These are phyloP conservation scores for Allygus modestus DNA, from an alignment of 2,888 invertebrate genomes.

Conservation along the genomic window DNA sequence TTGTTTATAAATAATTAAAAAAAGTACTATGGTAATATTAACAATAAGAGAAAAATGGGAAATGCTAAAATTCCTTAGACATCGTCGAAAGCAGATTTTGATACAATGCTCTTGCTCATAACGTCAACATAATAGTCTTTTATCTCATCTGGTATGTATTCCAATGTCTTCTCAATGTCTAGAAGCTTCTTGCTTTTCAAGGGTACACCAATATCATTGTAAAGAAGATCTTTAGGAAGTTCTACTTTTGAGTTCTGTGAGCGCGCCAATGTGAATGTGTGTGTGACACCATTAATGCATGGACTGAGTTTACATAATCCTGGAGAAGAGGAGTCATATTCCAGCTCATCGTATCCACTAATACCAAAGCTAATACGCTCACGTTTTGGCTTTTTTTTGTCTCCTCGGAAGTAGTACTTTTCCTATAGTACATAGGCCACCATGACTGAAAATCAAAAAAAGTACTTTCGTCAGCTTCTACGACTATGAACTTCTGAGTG, in stretches of 20 bases:
- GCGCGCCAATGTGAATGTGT: conserved; percentile 38
- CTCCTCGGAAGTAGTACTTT: conserved; percentile 57
- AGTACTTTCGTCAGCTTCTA: conserved; percentile 57
- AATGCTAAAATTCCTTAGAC: too few species aligned
- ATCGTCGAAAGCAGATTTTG: too few species aligned
- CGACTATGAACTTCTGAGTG: conserved; percentile 62
- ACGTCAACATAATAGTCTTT: conserved; percentile 43
- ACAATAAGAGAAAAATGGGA: too few species aligned
- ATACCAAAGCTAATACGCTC: conserved; percentile 15
- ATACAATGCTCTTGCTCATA: background rate
- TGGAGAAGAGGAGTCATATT: too few species aligned
- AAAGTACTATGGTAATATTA: too few species aligned
- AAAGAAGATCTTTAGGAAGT: conserved; percentile 6
- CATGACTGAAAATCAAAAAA: conserved; percentile 64
- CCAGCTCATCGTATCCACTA: too few species aligned
- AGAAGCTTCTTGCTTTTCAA: conserved; percentile 2
- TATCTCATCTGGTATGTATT: conserved; percentile 21
- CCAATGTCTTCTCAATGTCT: too few species aligned
- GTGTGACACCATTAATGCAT: conserved; percentile 57
- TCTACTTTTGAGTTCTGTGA: background rate
- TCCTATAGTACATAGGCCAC: conserved; percentile 64
- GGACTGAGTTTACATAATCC: background rate
- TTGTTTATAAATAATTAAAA: too few species aligned
- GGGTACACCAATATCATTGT: background rate
- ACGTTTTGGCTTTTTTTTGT: conserved; percentile 6